Percentiles rank a stretch among this genome's conserved stretches.
phyloP scores from a whole-genome alignment of 2,113 vertebrate genomes.

The Triplophysa dalaica region DNA sequence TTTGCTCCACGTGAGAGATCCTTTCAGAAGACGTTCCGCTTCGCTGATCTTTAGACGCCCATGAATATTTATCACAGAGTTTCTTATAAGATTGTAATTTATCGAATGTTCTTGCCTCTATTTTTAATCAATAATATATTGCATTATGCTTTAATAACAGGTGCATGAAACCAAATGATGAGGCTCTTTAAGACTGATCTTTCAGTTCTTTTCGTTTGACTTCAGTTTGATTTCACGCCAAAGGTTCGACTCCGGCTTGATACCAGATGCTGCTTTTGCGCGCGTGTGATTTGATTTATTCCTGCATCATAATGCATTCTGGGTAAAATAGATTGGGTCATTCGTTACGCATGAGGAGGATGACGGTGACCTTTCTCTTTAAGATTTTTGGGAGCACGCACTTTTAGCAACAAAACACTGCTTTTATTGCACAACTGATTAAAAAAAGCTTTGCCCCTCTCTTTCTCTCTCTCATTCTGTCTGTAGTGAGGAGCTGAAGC shows the following conservation, averaged over 20 bases:
- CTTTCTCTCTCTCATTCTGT: not conserved
- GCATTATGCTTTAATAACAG: not conserved
- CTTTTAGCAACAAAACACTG: not conserved
- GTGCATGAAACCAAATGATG: not conserved
- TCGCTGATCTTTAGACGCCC: not conserved
- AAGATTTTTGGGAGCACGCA: not conserved
- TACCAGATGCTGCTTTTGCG: slow-evolving; percentile 6
- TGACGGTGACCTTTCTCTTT: not conserved
- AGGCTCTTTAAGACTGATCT: not conserved
- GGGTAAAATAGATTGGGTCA: slow-evolving; percentile 34
- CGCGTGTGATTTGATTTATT: slow-evolving; percentile 38
- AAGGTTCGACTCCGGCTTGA: slow-evolving; percentile 5
- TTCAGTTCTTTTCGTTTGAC: slow-evolving; percentile 1
- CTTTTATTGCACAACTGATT: slow-evolving; percentile 26
- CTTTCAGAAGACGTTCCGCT: not conserved
- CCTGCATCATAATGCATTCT: slow-evolving; percentile 14
- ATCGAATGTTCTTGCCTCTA: not conserved
- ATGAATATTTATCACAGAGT: not conserved
- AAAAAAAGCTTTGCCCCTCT: too few relatives aligned
- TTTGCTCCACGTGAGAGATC: slow-evolving; percentile 44
- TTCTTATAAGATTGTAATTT: not conserved
- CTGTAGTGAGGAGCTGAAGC: slow-evolving; percentile 87
- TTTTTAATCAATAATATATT: not conserved
- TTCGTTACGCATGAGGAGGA: slow-evolving; percentile 16
- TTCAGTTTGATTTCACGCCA: slow-evolving; percentile 19